Percentiles rank a stretch among this genome's conserved stretches.
Evolutionary conservation across 2,888 invertebrate species (phyloP).

Genomic region (Drosophila silvestris): DNA sequence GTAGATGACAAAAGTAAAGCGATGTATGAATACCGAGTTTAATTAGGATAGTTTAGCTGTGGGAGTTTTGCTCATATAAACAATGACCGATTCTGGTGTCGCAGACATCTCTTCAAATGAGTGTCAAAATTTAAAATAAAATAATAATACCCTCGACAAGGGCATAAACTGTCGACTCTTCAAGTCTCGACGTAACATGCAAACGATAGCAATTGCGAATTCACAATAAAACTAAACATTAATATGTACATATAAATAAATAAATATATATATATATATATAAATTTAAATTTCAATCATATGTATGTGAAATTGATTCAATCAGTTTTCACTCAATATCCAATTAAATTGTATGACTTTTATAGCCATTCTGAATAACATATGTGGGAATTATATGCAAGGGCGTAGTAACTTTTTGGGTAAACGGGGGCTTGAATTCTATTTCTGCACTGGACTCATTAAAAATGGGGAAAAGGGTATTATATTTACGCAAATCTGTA

Average conservation of each 20-base stretch:
- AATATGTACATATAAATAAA: background rate
- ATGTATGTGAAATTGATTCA: background rate
- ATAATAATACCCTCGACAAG: background rate
- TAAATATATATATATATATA: background rate
- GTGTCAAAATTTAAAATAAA: background rate
- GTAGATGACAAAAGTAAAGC: background rate
- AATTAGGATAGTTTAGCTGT: background rate
- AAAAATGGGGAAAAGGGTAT: background rate
- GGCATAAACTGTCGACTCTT: background rate
- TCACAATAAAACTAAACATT: background rate
- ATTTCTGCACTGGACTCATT: background rate
- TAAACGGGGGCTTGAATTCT: background rate
- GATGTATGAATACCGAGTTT: background rate
- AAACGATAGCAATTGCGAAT: background rate
- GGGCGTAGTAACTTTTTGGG: background rate
- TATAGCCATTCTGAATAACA: background rate
- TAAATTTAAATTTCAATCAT: background rate
- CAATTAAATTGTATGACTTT: background rate
- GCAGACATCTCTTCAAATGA: background rate
- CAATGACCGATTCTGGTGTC: background rate
- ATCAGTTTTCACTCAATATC: background rate
- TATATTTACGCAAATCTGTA: background rate
- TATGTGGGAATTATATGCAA: background rate
- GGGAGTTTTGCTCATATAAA: background rate
- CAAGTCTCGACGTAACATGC: constrained; percentile 2